Conservation (phyloP, 2,113 vertebrate species). For the human region GRCh38 chrY:4768001-4768500, state of each 20-base stretch:
- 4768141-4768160: background rate
- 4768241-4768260: background rate
- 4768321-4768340: background rate
- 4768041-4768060: too few species aligned
- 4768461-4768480: background rate
- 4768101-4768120: background rate
- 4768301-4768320: constrained; percentile 28
- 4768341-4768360: background rate
- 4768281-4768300: background rate
- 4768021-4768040: too few species aligned
- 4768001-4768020: too few species aligned
- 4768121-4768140: background rate
- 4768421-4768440: constrained; percentile 25
- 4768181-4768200: background rate
- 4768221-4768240: background rate
- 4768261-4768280: background rate
- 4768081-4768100: too few species aligned
- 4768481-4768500: background rate
- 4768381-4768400: background rate
- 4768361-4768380: background rate
- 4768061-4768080: too few species aligned
- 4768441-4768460: constrained; percentile 21
- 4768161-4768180: background rate
- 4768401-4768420: constrained; percentile 22
- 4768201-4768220: background rate